Conservation (phyloP, 2,113 vertebrate genomes). For the Tinamus guttatus region DNA sequence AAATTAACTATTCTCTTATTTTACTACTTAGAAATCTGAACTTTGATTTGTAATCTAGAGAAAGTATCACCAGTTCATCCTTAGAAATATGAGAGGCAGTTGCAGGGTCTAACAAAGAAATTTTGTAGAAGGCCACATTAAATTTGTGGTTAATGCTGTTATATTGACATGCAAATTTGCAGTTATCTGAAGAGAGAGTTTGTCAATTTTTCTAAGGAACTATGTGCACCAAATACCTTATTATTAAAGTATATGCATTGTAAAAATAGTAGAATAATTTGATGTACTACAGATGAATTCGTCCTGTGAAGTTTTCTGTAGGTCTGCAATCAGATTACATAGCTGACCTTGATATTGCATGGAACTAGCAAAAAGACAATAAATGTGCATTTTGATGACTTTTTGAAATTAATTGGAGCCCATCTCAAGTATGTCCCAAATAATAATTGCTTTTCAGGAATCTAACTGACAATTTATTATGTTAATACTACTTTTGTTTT, state of each 20-base stretch:
- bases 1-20: not conserved
- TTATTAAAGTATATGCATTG: not conserved
- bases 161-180: constrained; percentile 15
- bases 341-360: not conserved
- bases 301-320: not conserved
- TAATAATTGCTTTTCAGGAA: not conserved
- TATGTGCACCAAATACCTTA: not conserved
- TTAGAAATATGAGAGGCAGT: not conserved
- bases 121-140: not conserved
- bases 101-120: not conserved
- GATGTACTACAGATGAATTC: not conserved
- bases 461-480: not conserved
- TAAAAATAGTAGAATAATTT: not conserved
- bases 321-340: not conserved
- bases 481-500: not conserved
- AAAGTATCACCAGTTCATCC: not conserved
- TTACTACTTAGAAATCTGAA: not conserved
- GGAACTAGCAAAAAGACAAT: not conserved
- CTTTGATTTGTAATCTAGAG: not conserved
- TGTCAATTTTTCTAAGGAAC: not conserved
- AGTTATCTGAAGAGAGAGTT: not conserved
- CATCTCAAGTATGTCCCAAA: not conserved
- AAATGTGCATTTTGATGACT: not conserved
- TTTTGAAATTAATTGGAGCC: not conserved
- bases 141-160: not conserved